A percentile compares a stretch with the other conserved stretches of the same genome.
These are phyloP conservation scores for Coelopa pilipes DNA, from an alignment of 2,888 invertebrate species.

Conservation along the genomic window DNA sequence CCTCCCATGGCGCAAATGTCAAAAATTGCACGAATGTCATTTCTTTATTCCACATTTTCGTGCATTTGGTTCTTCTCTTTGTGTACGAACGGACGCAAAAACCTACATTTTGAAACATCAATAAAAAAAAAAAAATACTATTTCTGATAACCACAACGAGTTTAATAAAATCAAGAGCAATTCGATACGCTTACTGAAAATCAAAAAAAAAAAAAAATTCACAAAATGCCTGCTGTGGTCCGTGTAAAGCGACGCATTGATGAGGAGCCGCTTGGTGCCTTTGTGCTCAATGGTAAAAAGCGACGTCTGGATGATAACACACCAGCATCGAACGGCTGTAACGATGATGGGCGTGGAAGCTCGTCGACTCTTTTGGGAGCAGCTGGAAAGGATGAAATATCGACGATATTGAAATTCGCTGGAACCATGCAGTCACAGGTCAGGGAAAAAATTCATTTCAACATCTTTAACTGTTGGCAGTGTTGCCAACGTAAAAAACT, in stretches of 20 bases:
- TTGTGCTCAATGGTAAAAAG: conserved; percentile 78
- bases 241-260: conserved; percentile 79
- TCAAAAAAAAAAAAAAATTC: conserved; percentile 20
- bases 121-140: background rate
- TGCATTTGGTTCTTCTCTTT: conserved; percentile 1
- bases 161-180: background rate
- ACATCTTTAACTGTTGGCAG: background rate
- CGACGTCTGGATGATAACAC: conserved; percentile 69
- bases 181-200: background rate
- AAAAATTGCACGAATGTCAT: conserved; percentile 13
- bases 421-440: conserved; percentile 79
- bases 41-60: background rate
- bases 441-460: conserved; percentile 43
- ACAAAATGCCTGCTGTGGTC: conserved; percentile 70
- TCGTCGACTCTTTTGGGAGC: background rate
- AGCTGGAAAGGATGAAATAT: conserved; percentile 66
- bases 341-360: conserved; percentile 47
- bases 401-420: conserved; percentile 77
- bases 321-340: conserved; percentile 40
- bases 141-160: background rate
- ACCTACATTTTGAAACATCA: background rate
- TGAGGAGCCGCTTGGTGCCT: conserved; percentile 77
- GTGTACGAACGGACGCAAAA: conserved; percentile 14
- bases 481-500: background rate
- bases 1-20: background rate